Evolutionary conservation across 2,113 vertebrate species (phyloP).

Genomic region (Isichthys henryi): DNA sequence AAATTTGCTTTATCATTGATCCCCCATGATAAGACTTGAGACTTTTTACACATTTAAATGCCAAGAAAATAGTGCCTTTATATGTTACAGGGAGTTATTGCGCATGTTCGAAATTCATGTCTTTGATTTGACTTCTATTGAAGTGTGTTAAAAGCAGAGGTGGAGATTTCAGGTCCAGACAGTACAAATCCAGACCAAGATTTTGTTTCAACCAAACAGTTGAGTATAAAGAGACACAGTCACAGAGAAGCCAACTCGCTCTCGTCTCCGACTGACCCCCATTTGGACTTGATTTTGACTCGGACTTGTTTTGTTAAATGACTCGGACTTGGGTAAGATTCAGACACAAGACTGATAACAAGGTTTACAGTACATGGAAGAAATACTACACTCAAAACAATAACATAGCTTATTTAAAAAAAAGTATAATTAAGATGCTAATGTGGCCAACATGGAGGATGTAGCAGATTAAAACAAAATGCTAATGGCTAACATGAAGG

Average conservation of each 20-base stretch:
- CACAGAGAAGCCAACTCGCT: no score
- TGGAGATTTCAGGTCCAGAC: no score
- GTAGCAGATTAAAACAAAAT: background rate
- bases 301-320: background rate
- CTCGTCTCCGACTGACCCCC: background rate
- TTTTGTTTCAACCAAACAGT: no score
- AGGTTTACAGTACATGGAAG: background rate
- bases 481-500: background rate
- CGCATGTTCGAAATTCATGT: background rate
- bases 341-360: background rate
- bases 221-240: no score
- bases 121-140: background rate
- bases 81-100: background rate
- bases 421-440: background rate
- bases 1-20: background rate
- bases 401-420: background rate
- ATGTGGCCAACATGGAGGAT: background rate
- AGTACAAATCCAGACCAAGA: no score
- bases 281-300: background rate
- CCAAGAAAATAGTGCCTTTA: background rate
- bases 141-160: background rate
- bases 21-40: background rate
- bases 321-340: background rate
- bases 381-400: background rate
- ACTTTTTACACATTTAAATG: background rate